A percentile compares a stretch with the other conserved stretches of the same genome.
Conservation (phyloP, 2,113 vertebrate genomes). For the Glaucidium brasilianum region DNA sequence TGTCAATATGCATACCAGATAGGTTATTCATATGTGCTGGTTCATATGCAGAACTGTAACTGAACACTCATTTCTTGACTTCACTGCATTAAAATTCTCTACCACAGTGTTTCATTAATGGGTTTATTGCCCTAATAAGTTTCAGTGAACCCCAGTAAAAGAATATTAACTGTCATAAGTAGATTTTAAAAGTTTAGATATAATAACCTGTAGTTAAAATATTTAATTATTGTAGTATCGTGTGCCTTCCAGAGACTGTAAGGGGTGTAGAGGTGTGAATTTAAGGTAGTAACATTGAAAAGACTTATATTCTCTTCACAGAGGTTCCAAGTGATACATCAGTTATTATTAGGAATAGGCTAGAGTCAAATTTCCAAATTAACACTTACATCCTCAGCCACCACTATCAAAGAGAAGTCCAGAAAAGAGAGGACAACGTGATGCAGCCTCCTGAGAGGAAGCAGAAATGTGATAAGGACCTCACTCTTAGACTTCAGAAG, state of each 20-base stretch:
- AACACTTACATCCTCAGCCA: neutral
- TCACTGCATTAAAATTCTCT: constrained; percentile 20
- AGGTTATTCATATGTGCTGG: neutral
- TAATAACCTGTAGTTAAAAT: neutral
- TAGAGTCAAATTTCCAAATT: neutral
- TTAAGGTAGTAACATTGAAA: neutral
- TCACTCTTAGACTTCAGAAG: neutral
- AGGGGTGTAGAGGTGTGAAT: neutral
- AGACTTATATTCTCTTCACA: neutral
- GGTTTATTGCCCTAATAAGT: constrained; percentile 26
- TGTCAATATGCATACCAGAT: neutral
- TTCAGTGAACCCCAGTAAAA: neutral
- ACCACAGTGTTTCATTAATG: neutral
- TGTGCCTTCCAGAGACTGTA: neutral
- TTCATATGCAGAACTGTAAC: constrained; percentile 6
- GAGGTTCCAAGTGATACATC: neutral
- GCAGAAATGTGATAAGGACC: neutral
- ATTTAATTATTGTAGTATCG: neutral
- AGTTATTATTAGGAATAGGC: neutral
- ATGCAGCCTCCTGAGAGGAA: neutral
- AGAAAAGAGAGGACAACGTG: neutral
- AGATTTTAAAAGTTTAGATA: neutral
- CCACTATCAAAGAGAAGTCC: neutral
- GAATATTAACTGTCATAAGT: neutral
- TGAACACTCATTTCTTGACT: neutral